Evolutionary conservation across 2,888 invertebrate genomes (phyloP), one percentile per base, ranked within the genome.

Genomic region (Protonemura montana): DNA sequence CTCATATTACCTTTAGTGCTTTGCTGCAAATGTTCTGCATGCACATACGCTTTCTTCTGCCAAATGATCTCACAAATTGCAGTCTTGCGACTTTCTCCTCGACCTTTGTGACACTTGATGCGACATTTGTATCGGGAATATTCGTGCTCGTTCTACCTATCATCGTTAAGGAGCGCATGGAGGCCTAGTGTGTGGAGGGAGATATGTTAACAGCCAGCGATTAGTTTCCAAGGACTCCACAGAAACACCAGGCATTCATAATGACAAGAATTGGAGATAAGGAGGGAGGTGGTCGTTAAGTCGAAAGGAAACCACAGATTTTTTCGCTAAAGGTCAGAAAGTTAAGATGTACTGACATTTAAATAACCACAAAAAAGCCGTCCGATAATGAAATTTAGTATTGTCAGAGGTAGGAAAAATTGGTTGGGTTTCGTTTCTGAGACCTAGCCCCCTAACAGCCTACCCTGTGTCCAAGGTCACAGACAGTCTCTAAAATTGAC

Each of bases 241-340:
- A 2, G 21, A 59, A 13, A 7, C 59, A 13, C 3, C 7, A 21
- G 59, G 21, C 59, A 59, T 13, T n/a, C 59, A 21, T 59, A 59
- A 59, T 59, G 59, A 59, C 59, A 59, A 21, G 59, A 59, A 21
- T n/a, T 2, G 59, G 16, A 59, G 59, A 59, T 59, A 59, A 16
- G 13, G 59, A 10, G 59, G 21, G 59, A 59, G 59, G 1, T 13
- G 59, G 59, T 59, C 59, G 21, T 59, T 59, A 59, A 21, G 1
- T 1, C 13, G 59, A 59, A 16, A 59, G 13, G 16, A 21, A 10
- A 21, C 2, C 21, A 59, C 59, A 3, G 13, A 21, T 59, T 59
- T 59, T 59, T 59, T 59, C 59, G 59, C 59, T 59, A 59, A 59
- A 59, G 59, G 59, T 59, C 59, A 59, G 59, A 13, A 59, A 59